Base-by-base conservation (phyloP, 2,888 invertebrate genomes). In the Octonoba sinensis region DNA sequence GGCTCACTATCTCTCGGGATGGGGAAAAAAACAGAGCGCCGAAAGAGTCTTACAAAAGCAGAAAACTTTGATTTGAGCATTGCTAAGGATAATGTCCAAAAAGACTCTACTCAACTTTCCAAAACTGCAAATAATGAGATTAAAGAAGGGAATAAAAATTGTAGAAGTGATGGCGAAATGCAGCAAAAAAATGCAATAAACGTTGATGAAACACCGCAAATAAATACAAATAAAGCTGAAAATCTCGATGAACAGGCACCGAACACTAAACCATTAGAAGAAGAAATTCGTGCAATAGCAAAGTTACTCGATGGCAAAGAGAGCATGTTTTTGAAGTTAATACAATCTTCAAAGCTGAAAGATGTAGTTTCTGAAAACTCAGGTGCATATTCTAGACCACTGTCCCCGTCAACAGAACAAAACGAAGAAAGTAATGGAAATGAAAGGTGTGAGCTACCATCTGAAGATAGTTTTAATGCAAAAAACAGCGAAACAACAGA, bases 241-340 rank as follows among this genome's bases (percentile, higher is more conserved):
- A 36, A 36, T 2, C 36, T 36, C 11, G 8, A 11, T 1, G 36
- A 36, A 36, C 36, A 36, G 8, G 36, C 36, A 36, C 8, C 36
- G 36, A 36, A 8, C 36, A 36, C 11, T 6, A 36, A 8, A 36
- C 36, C 79, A 16, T n/a, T 81, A 15, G 79, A 81, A 57, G 79
- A 81, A 22, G 79, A 81, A 18, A 81, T 81, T n/a, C 22, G 79
- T 11, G 64, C 79, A 0, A 81, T 81, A 22, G 79, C 79, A 6
- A 81, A 73, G 20, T 22, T 81, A 8, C 36, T 81, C 11, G 64
- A 81, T 36, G 79, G 79, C 0, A 82, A 82, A 70, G 81, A 82
- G 44, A 82, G 74, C 16, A 46, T 82, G 15, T 82, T 82, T 44
- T 44, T 75, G 3, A 81, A 73, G 27, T 64, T 81, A 16, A 81